Conservation (phyloP, 2,113 vertebrate species). For the Percina caprodes region DNA sequence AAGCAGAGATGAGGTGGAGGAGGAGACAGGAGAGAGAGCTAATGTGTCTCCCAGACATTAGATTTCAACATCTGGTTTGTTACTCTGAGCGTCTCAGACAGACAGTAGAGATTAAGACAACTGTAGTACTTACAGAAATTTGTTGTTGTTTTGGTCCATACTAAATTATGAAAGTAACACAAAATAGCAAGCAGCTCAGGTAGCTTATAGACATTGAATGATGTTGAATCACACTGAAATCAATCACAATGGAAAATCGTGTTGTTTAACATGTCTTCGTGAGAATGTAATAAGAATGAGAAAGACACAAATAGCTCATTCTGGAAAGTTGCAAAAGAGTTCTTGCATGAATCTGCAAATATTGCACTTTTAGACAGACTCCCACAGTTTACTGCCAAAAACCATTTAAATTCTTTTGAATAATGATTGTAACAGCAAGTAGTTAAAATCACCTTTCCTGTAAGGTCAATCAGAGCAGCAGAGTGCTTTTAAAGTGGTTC, state of each 20-base stretch:
- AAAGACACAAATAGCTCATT: constrained; percentile 21
- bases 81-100: constrained; percentile 49
- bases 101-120: constrained; percentile 7
- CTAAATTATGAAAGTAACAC: constrained; percentile 3
- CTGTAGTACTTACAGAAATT: constrained; percentile 1
- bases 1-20: constrained; percentile 8
- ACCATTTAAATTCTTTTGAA: constrained; percentile 9
- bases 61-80: constrained; percentile 64
- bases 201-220: background rate
- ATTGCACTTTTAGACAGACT: constrained; percentile 30
- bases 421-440: constrained; percentile 10
- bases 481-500: constrained; percentile 20
- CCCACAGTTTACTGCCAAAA: constrained; percentile 34
- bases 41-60: constrained; percentile 60
- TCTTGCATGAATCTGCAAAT: constrained; percentile 48
- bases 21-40: constrained; percentile 33
- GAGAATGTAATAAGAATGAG: background rate
- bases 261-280: background rate
- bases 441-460: constrained; percentile 49
- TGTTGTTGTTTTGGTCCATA: background rate
- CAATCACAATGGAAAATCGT: constrained; percentile 30
- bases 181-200: constrained; percentile 5
- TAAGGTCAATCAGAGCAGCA: constrained; percentile 27
- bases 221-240: constrained; percentile 20
- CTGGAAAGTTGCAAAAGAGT: constrained; percentile 11